Evolutionary conservation across 2,888 invertebrate species (phyloP), one percentile per base, ranked within the genome.

Genomic region (Nycteola revayana): DNA sequence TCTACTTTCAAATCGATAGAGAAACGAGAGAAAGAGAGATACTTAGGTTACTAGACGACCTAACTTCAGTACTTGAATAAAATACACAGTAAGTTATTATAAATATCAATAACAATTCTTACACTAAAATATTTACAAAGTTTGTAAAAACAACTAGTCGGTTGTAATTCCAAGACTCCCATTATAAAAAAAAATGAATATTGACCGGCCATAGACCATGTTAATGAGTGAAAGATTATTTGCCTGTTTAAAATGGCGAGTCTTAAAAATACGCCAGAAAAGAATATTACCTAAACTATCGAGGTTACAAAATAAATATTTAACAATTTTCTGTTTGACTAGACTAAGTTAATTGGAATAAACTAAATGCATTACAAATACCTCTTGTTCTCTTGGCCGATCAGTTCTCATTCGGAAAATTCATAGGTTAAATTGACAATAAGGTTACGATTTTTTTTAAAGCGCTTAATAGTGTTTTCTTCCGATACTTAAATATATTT

Each of bases 1-100:
- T 56, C 62, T 49, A 55, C 70, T 69, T 73, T 65, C 61, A 57
- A 72, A 74, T 72, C 36, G 60, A 69, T 65, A 68, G 54, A 62
- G 65, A 77, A 77, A 72, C 66, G 58, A 71, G 73, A 66, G 63
- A 72, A 62, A 72, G 63, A 66, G 60, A 62, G 52, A 61, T 62
- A 56, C 61, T 54, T 61, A 65, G 45, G 45, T 57, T 28, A 60
- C 58, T 62, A 59, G 56, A 52, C 45, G 53, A 55, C 60, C 64
- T 60, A 61, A 54, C 45, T 48, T 66, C 60, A 61, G 66, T 73
- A 73, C 66, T 66, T 64, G 60, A 63, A 65, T 65, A 65, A 73
- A 73, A 66, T 69, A 74, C 68, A 65, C 58, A 55, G 64, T 71
- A 74, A 74, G 62, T 60, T 72, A 55, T 64, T 63, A 59, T 14